phyloP scores from a whole-genome alignment of 1,140 invertebrate genomes.

The Helicoverpa zea region DNA sequence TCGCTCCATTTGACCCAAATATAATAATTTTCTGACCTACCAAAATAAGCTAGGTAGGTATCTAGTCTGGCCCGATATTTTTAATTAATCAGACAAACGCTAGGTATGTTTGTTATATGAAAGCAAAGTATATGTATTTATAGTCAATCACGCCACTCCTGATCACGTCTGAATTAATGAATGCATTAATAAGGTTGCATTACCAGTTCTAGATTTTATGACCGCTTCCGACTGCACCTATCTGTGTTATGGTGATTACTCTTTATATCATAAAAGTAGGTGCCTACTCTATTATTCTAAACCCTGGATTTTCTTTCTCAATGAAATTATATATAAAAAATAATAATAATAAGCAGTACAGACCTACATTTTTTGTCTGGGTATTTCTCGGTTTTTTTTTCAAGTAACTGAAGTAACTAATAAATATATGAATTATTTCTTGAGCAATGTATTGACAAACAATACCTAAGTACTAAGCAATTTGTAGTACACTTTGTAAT shows the following conservation, averaged over 20 bases:
- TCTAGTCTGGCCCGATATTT: too few species aligned
- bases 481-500: background rate
- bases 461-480: constrained; percentile 24
- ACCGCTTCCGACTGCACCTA: background rate
- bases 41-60: too few species aligned
- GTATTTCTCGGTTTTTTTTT: background rate
- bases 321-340: too few species aligned
- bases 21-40: background rate
- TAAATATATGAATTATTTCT: constrained; percentile 3
- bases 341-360: too few species aligned
- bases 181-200: constrained; percentile 24
- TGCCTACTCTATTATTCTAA: too few species aligned
- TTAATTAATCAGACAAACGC: too few species aligned
- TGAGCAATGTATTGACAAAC: background rate
- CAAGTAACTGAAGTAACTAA: too few species aligned
- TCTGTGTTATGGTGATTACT: background rate
- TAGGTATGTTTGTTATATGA: background rate
- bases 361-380: background rate
- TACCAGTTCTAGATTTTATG: constrained; percentile 10
- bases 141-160: constrained; percentile 15
- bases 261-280: background rate
- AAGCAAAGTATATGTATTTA: constrained; percentile 1
- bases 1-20: too few species aligned
- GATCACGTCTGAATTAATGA: constrained; percentile 30
- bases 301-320: too few species aligned